Evolutionary conservation across 1,140 invertebrate genomes (phyloP), one percentile per base, ranked within the genome.

Genomic region (Samia ricini): DNA sequence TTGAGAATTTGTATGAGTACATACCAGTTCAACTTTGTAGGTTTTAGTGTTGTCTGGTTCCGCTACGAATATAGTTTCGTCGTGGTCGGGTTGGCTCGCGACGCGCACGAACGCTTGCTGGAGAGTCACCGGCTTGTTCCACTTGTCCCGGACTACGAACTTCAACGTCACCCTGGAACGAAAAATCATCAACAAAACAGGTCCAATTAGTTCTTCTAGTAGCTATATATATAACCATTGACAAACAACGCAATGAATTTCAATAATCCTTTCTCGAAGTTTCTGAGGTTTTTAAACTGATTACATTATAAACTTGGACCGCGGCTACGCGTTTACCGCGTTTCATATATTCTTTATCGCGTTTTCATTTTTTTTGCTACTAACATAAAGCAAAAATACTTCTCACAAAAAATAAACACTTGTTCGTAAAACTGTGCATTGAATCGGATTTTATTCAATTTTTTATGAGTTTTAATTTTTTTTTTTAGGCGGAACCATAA

Each of bases 101-200:
- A 99, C 92, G 20, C 96, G 93, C 4, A 99, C 94, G 90, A 99
- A 99, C 0, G 97, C 95, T 91, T 99, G 98, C 87, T 99, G 98
- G 26, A 97, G 95, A 36, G 93, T 89, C 65, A 98, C 93, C 0
- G 94, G 68, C 77, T 94, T 94, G 52, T 91, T 93, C n/a, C 90
- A 86, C 69, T 94, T 93, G 84, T 98, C 96, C 61, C 94, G 94
- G 0, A 99, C 86, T 0, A 92, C 84, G 84, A 98, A 97, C 79
- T 96, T 96, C 61, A 99, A 91, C 1, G 96, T 91, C 33, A 99
- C 86, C 86, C 90, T 91, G 68, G 2, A 1, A 8, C n/a, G 7
- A 42, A 3, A 3, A 42, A 42, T 42, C 4, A 42, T 36, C 19
- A 4, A 29, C 8, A 12, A 22, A 15, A 24, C n/a, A 42, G 23